These are phyloP conservation scores for Monomorium pharaonis DNA, from an alignment of 1,140 invertebrate species.

Conservation along the genomic window DNA sequence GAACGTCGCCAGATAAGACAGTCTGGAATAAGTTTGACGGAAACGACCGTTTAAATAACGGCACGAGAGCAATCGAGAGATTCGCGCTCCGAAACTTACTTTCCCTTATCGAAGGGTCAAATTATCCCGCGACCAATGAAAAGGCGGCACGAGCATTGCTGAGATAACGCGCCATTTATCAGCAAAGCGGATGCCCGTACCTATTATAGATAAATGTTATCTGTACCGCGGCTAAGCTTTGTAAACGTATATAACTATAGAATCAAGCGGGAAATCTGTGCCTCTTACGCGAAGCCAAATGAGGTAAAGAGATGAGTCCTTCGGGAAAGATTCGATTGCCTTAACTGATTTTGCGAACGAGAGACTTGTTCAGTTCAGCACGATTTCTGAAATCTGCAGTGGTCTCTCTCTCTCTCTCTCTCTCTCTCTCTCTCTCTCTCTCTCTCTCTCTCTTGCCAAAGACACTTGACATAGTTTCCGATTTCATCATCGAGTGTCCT, in stretches of 20 bases:
- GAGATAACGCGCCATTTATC: conserved; percentile 66
- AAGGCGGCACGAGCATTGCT: conserved; percentile 15
- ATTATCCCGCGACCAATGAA: conserved; percentile 55
- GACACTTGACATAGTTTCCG: conserved; percentile 65
- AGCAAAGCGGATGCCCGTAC: conserved; percentile 18
- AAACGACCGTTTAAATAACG: conserved; percentile 32
- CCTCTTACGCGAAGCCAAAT: not conserved
- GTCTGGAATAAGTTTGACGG: conserved; percentile 20
- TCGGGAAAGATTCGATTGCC: conserved; percentile 7
- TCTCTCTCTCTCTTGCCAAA: conserved; percentile 20
- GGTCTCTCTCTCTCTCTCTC: not conserved
- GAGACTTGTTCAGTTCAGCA: not conserved
- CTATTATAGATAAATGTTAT: conserved; percentile 67
- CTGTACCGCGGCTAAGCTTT: conserved; percentile 15
- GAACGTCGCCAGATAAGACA: conserved; percentile 40
- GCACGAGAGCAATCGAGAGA: not conserved
- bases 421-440: not conserved
- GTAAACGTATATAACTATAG: conserved; percentile 22
- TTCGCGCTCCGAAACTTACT: conserved; percentile 24
- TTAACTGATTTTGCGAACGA: conserved; percentile 23
- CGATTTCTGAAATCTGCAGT: conserved; percentile 12
- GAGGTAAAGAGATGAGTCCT: not conserved
- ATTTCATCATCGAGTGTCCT: conserved; percentile 65
- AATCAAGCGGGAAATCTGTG: conserved; percentile 4
- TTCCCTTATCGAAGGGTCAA: conserved; percentile 63